phyloP scores from a whole-genome alignment of 1,140 invertebrate species.

The Parapsyche elsis region DNA sequence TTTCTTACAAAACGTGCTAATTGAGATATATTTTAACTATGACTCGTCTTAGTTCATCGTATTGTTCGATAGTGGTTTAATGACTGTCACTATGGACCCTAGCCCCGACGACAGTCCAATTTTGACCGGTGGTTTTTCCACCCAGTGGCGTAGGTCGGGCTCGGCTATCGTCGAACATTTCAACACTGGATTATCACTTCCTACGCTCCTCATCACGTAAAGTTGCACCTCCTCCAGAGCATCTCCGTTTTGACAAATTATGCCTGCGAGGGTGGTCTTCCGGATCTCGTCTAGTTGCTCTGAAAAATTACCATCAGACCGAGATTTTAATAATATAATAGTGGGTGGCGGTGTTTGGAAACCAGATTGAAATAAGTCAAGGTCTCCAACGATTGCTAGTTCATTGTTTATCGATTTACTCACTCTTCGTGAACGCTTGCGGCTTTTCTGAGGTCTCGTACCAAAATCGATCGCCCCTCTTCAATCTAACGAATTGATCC shows the following conservation, averaged over 20 bases:
- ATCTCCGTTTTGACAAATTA: slow-evolving; percentile 92
- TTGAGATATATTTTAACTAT: too few relatives aligned
- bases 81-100: not conserved
- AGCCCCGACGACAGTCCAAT: not conserved
- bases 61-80: not conserved
- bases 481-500: slow-evolving; percentile 85
- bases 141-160: slow-evolving; percentile 73
- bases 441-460: slow-evolving; percentile 79
- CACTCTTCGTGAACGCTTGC: slow-evolving; percentile 78
- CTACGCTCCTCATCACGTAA: slow-evolving; percentile 77
- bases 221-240: slow-evolving; percentile 78
- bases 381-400: too few relatives aligned
- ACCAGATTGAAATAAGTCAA: too few relatives aligned
- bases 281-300: slow-evolving; percentile 88
- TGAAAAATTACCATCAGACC: slow-evolving; percentile 59
- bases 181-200: slow-evolving; percentile 71
- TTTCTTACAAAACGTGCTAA: too few relatives aligned
- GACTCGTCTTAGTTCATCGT: too few relatives aligned
- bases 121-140: slow-evolving; percentile 58
- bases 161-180: slow-evolving; percentile 71
- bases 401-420: slow-evolving; percentile 41
- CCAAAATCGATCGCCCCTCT: slow-evolving; percentile 87
- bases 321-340: slow-evolving; percentile 13
- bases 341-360: not conserved
- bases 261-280: slow-evolving; percentile 81